Evolutionary conservation across 2,797 vertebrate genomes (phyloP), one percentile per base, ranked within the genome.

Genomic region (Ataeniobius toweri): DNA sequence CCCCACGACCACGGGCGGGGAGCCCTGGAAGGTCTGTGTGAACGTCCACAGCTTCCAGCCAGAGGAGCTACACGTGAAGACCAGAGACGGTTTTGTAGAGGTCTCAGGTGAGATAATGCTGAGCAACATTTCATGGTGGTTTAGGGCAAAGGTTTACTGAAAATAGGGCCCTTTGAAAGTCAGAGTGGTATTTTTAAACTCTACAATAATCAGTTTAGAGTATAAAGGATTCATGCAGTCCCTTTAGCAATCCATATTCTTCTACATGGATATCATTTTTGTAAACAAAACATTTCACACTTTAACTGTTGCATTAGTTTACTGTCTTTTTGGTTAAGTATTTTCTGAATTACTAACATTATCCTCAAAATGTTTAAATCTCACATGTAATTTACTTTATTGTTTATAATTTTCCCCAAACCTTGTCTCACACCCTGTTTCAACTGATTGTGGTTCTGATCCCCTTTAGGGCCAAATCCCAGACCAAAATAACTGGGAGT

Each of bases 21-120:
- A 99, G 84, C 98, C 98, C 9, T 99, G 98, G 98, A 99, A 99
- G 85, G 97, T 99, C 16, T 99, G 98, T 8, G 98, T 99, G 77
- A 99, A 99, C 24, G 98, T 99, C 80, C 98, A 99, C 94, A 99
- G 97, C 94, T 99, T 98, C 93, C 96, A 95, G 79, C 96, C 98
- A 0, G 98, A 98, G 91, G 98, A 99, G 81, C 90, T 99, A 78
- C 95, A 95, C 1, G 96, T 99, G 78, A 99, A 97, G 92, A 99
- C 98, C 65, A 98, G 95, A 87, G 98, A 99, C 0, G 97, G 97
- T 4, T 99, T 98, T 31, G 97, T 99, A 50, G 98, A 99, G 89
- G 98, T 99, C 71, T 99, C 98, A 87, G 98, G 98, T 99, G 93
- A 97, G 98, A 83, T 50, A 6, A 3, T 44, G 16, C 1, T 16